These are phyloP conservation scores for Sciurus carolinensis DNA, from an alignment of 2,797 vertebrate genomes.

Conservation along the genomic window DNA sequence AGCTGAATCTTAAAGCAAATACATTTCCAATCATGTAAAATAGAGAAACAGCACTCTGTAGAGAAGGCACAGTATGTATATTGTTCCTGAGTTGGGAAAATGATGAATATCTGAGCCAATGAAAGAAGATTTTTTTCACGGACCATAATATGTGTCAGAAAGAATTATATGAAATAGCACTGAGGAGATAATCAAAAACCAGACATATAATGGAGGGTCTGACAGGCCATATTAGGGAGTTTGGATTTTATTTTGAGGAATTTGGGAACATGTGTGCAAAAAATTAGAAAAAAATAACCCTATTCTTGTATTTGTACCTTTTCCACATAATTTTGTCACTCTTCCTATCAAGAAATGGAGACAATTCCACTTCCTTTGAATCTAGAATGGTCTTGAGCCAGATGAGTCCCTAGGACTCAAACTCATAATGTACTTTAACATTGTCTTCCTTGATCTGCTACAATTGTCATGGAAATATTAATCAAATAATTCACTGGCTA, in stretches of 20 bases:
- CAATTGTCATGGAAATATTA: neutral
- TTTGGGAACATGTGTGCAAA: neutral
- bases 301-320: neutral
- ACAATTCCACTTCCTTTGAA: neutral
- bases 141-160: neutral
- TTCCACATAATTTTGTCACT: neutral
- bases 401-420: neutral
- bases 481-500: neutral
- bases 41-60: neutral
- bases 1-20: neutral
- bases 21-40: neutral
- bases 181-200: neutral
- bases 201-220: too few relatives aligned
- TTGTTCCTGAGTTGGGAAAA: neutral
- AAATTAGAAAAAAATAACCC: neutral
- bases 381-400: neutral
- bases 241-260: neutral
- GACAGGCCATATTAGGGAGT: neutral
- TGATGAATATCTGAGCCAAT: neutral
- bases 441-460: neutral
- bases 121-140: neutral
- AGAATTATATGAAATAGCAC: neutral
- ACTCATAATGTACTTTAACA: neutral
- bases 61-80: neutral
- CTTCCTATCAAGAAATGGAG: neutral